A percentile compares a stretch with the other conserved stretches of the same genome.
Conservation (phyloP, 2,888 invertebrate species). For the Ennomos erosarius region DNA sequence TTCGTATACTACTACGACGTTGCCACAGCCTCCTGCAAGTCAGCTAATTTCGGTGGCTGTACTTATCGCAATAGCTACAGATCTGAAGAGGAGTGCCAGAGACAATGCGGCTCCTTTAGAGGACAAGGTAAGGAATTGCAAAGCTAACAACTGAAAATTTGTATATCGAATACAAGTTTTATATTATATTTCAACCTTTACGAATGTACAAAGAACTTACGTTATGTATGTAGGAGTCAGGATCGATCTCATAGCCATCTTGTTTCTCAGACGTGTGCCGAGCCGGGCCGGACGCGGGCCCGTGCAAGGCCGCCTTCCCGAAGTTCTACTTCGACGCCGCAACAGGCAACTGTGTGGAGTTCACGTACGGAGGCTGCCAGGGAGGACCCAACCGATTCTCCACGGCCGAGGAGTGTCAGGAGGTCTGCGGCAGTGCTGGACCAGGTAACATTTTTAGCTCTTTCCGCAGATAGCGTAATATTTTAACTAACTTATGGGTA, state of each 20-base stretch:
- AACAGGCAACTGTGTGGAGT: conserved; percentile 87
- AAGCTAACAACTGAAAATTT: too few relatives aligned
- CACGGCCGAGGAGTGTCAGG: conserved; percentile 89
- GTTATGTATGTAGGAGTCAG: too few relatives aligned
- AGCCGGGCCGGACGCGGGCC: conserved; percentile 87
- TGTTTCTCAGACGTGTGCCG: conserved; percentile 90
- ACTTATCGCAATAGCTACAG: conserved; percentile 90
- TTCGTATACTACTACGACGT: conserved; percentile 91
- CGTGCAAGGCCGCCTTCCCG: conserved; percentile 87
- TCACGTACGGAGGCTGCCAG: conserved; percentile 92
- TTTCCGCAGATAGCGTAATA: background rate
- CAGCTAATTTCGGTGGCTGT: conserved; percentile 82
- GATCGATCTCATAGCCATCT: background rate
- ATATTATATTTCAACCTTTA: too few relatives aligned
- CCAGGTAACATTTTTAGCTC: conserved; percentile 53
- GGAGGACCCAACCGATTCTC: conserved; percentile 95
- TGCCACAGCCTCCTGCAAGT: conserved; percentile 80
- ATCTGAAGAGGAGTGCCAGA: conserved; percentile 90
- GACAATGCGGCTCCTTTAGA: conserved; percentile 90
- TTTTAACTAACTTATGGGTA: background rate
- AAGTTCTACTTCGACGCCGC: conserved; percentile 90
- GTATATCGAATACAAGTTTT: too few relatives aligned
- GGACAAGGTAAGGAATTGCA: conserved; percentile 84
- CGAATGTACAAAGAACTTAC: too few relatives aligned
- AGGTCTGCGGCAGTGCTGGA: conserved; percentile 83